Base-by-base conservation (phyloP, 2,113 vertebrate species). In the Climacteris rufus region DNA sequence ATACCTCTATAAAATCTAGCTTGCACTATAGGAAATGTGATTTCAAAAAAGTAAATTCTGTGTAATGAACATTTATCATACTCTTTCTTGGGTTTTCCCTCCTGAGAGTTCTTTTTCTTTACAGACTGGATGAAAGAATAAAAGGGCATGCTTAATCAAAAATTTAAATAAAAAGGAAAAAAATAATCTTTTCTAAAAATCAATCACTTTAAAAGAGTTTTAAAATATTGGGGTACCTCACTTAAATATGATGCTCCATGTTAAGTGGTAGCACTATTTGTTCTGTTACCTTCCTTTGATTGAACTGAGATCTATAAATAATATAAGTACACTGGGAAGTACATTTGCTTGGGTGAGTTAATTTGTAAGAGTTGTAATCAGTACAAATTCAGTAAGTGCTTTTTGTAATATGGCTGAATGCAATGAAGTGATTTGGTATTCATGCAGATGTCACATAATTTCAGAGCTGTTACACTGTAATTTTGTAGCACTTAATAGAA, bases 21-120 rank as follows among this genome's bases (percentile, higher is more conserved):
- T 96, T 97, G 82, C 92, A 89, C 93, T 97, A 94, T 89, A 60
- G 95, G 89, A 91, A 98, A 96, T 91, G 71, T 79, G 95, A 97
- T 98, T 97, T 97, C 88, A 95, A 97, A 98, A 98, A 97, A 93
- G 94, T 97, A 98, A 98, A 98, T 97, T 97, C 97, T 96, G 69
- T 96, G 96, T 97, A 97, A 98, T 96, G 84, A 86, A 90, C 89
- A 97, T 97, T 97, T 96, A 94, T 97, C 94, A 96, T 80, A 90
- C 65, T 77, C 85, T 76, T 94, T 94, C 82, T 92, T 75, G 19
- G 13, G 21, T 88, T 95, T 76, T 77, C 64, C 65, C n/a, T 70
- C 83, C 78, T 87, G 49, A 57, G 74, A 56, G 11, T 94, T 89
- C 69, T 61, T 59, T 97, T 95, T 96, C 76, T 71, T 76, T 60